Base-by-base conservation (phyloP, 1,140 invertebrate genomes). In the Aphelenchoides fujianensis region DNA sequence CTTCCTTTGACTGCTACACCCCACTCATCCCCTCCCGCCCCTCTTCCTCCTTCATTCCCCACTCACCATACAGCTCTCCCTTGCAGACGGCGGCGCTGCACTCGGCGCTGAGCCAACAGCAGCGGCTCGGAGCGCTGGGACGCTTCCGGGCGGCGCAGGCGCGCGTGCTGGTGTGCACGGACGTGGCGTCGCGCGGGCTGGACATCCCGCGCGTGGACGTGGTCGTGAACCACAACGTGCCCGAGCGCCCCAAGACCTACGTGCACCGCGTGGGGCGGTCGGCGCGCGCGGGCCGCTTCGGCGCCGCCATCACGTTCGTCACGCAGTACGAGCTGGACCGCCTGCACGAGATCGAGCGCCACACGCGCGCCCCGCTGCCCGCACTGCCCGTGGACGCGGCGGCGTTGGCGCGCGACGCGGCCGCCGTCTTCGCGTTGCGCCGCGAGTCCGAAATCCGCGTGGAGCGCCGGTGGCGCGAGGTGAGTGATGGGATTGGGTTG, bases 381-480 rank as follows among this genome's bases (percentile, higher is more conserved):
- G 91, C 95, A 84, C 90, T 79, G 37, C 71, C 73, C 68, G 62
- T 74, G 1, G 61, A 64, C 34, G 61, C 70, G 12, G 71, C 71
- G 27, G 90, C 92, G 86, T 90, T 94, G 0, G 88, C 90, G 27
- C 90, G 90, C 74, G 93, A 96, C 74, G 90, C 94, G 71, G 92
- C 91, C 3, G 92, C 96, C 86, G 91, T 97, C 16, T 91, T 91
- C 71, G 92, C 95, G 0, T 90, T 92, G 0, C 90, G 91, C 77
- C 87, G 93, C 62, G 92, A 96, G 85, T 92, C 93, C 9, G 91
- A 95, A 84, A 92, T 96, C 61, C 90, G 90, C 81, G 85, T 98
- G 27, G 93, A 96, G 80, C 91, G 94, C 84, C 19, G 27, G 37
- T 91, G 94, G 84, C 89, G 90, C 74, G n/a, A n/a, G n/a, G n/a